Base-by-base conservation (phyloP, 2,113 vertebrate species). In the Fulmarus glacialis region DNA sequence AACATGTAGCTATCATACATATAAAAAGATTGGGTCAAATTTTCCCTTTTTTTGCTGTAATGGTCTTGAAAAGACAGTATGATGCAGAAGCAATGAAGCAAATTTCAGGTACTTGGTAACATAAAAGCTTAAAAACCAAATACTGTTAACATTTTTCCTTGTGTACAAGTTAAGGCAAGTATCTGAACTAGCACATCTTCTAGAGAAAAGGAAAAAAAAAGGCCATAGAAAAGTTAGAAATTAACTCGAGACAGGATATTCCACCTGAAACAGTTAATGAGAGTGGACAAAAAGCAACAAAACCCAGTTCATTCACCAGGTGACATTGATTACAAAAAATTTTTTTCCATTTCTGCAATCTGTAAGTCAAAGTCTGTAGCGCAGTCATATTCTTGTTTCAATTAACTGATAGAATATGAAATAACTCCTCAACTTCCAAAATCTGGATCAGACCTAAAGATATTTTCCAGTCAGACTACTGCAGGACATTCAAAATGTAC, bases 171-270 rank as follows among this genome's bases (percentile, higher is more conserved):
- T 38, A 81, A 82, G 43, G 29, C 14, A 83, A 73, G 24, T 24
- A 59, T 13, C 9, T 75, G 42, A 88, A 75, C 12, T 11, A 45
- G 14, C 0, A 0, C 3, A 50, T n/a, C 0, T 1, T 27, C 42
- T 45, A 66, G 8, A 60, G 29, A 43, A 77, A 60, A 48, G 3
- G 4, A 0, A 0, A 2, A 2, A 2, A 73, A 75, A n/a, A 30
- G 8, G 8, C 8, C 12, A 4, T n/a, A 52, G 32, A 79, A n/a
- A 83, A n/a, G 2, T 52, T 59, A 55, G 21, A 59, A 74, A 71
- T 47, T 58, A 67, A 43, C 12, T 89, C 24, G 50, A 19, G 24
- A 56, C 24, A 26, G 8, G 5, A 40, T 84, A 71, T 87, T 91
- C 18, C 10, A 47, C 26, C 79, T 75, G 6, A 75, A 94, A 88